Evolutionary conservation across 2,797 vertebrate species (phyloP).

Genomic region (Valencia hispanica): DNA sequence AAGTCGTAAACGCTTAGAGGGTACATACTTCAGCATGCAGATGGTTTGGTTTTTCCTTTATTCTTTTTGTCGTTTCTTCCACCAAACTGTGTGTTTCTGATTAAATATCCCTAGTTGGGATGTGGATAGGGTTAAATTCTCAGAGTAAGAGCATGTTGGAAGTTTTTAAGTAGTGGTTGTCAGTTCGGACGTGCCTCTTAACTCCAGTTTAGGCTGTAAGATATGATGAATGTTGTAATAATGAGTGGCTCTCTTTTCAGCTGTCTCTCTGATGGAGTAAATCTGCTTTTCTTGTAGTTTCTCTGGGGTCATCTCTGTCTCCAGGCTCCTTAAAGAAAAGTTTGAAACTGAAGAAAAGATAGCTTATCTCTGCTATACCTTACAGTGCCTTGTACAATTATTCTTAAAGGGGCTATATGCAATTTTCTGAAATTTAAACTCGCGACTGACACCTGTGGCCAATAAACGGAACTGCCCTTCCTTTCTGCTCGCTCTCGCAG

Average conservation of each 20-base stretch:
- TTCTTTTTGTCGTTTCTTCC: constrained; percentile 1
- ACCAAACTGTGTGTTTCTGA: constrained; percentile 32
- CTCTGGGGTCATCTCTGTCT: constrained; percentile 29
- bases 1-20: constrained; percentile 34
- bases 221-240: constrained; percentile 62
- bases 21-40: constrained; percentile 24
- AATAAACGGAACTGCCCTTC: no score
- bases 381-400: not conserved
- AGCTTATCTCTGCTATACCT: not conserved
- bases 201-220: constrained; percentile 44
- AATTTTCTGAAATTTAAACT: no score
- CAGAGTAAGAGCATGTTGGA: constrained; percentile 51
- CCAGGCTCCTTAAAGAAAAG: constrained; percentile 11
- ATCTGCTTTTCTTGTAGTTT: constrained; percentile 34
- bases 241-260: constrained; percentile 48
- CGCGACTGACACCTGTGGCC: no score
- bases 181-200: constrained; percentile 55
- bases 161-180: constrained; percentile 70
- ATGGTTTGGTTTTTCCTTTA: constrained; percentile 41
- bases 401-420: no score
- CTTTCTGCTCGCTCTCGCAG: no score
- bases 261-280: constrained; percentile 35
- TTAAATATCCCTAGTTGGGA: constrained; percentile 41
- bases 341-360: constrained; percentile 15
- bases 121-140: constrained; percentile 44